Percentiles rank a stretch among this genome's conserved stretches.
phyloP scores from a whole-genome alignment of 92 coral and sea anemone genomes.

The Zoanthus sansibaricus region DNA sequence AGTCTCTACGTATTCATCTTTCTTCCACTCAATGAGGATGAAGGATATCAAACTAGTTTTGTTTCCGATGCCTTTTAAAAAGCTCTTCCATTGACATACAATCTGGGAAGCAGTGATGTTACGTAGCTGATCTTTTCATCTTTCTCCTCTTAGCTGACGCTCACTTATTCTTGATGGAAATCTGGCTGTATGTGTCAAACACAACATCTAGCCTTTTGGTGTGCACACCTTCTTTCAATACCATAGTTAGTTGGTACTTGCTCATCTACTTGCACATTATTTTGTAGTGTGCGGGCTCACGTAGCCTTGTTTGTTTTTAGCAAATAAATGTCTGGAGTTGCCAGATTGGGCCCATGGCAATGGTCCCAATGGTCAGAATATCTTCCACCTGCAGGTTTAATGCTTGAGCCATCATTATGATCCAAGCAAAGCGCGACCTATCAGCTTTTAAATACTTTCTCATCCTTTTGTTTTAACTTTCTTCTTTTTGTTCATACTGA shows the following conservation, averaged over 20 bases:
- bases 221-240: constrained; percentile 40
- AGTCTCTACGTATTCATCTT: constrained; percentile 19
- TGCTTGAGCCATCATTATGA: constrained; percentile 44
- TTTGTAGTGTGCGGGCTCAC: no score
- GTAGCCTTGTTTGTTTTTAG: no score
- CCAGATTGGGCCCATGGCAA: constrained; percentile 36
- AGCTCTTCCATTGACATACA: constrained; percentile 56
- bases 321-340: constrained; percentile 4
- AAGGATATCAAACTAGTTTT: constrained; percentile 50
- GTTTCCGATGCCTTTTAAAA: constrained; percentile 36
- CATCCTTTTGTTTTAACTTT: constrained; percentile 17
- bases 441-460: constrained; percentile 37
- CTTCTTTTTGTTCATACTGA: constrained; percentile 26
- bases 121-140: constrained; percentile 40
- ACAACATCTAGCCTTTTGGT: constrained; percentile 59
- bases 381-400: constrained; percentile 39
- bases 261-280: no score
- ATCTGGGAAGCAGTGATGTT: constrained; percentile 59
- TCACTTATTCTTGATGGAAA: constrained; percentile 65
- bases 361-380: constrained; percentile 48
- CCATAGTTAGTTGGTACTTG: constrained; percentile 32
- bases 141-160: constrained; percentile 48
- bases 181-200: constrained; percentile 60
- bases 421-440: constrained; percentile 16
- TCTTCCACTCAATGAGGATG: constrained; percentile 61